Evolutionary conservation across 2,797 vertebrate species (phyloP), one percentile per base, ranked within the genome.

Genomic region (Petrocephalus schoutedeni): DNA sequence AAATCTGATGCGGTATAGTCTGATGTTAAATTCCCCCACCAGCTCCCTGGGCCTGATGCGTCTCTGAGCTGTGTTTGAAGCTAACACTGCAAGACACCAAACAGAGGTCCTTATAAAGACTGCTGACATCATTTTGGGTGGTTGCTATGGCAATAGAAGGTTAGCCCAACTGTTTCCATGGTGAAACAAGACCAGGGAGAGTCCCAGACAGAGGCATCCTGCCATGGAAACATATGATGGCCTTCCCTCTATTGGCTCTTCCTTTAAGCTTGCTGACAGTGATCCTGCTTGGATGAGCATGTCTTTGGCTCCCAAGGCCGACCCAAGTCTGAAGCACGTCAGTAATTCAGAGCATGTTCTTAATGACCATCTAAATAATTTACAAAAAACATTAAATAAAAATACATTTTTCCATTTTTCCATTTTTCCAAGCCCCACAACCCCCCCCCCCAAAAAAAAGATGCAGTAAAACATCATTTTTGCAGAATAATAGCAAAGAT

Each of bases 111-210:
- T 21, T 21, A 19, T 84, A 53, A 23, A 54, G 80, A 19, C 80
- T 16, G 12, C 80, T 84, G 51, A 84, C 80, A 51, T 84, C 28
- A 84, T 23, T 16, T 23, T 49, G 32, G 51, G 19, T 41, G 71
- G 74, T 88, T 83, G 53, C 53, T 74, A 88, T 88, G 74, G 87
- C 57, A 92, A 93, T 1, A 80, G 90, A 93, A 94, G 87, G 93
- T 92, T 92, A 88, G 91, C 90, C 89, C 92, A 89, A 8, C 2
- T 12, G 91, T 84, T 84, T 84, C 80, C 80, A 84, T 53, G 51
- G 51, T 54, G 80, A 51, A 84, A 5, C 9, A 6, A 28, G 45
- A 54, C n/a, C 45, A 23, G 51, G 80, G 49, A 54, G 9, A 84
- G 8, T 16, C 49, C 28, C 14, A 45, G 9, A 1, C 9, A 10